phyloP scores from a whole-genome alignment of 2,113 vertebrate species.

The Verasper variegatus region DNA sequence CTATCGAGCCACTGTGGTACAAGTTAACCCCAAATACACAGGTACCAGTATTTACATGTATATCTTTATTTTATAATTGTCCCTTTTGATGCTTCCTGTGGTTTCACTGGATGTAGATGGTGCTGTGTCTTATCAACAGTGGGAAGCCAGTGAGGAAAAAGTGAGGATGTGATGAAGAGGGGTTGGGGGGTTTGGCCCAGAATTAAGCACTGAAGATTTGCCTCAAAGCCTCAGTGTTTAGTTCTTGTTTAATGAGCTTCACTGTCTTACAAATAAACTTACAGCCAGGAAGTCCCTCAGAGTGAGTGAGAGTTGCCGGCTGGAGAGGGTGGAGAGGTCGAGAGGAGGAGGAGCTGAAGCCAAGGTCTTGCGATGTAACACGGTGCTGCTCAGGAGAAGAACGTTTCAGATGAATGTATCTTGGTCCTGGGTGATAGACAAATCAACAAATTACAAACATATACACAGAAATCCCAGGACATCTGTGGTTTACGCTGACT shows the following conservation, averaged over 20 bases:
- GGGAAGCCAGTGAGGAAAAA: background rate
- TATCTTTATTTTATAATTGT: constrained; percentile 23
- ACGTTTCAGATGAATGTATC: background rate
- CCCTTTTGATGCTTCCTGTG: background rate
- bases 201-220: background rate
- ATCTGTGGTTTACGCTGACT: too few species aligned
- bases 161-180: background rate
- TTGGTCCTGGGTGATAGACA: background rate
- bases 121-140: background rate
- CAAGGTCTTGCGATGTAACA: background rate
- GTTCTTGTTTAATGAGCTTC: background rate
- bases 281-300: constrained; percentile 6
- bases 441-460: background rate
- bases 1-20: constrained; percentile 52
- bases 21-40: constrained; percentile 28
- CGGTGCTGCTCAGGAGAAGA: background rate
- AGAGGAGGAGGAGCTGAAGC: background rate
- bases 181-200: background rate
- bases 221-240: background rate
- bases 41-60: constrained; percentile 39
- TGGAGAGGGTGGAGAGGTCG: constrained; percentile 3
- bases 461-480: background rate
- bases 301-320: constrained; percentile 4
- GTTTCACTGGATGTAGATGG: constrained; percentile 5
- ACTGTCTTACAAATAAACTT: background rate